Base-by-base conservation (phyloP, 2,888 invertebrate species). In the Tinea trinotella region DNA sequence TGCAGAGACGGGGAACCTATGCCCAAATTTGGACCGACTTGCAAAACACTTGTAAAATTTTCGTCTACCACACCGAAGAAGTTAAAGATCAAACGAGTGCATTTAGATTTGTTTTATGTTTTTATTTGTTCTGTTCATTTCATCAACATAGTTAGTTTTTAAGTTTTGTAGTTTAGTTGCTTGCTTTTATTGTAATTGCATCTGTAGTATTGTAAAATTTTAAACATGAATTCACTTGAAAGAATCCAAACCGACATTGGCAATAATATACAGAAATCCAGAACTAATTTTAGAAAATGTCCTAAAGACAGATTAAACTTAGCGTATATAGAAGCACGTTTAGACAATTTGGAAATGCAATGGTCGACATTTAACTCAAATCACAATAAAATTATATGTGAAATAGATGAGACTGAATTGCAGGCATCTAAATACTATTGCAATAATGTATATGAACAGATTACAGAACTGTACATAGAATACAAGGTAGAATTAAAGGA, bases 1-100 rank as follows among this genome's bases (percentile, higher is more conserved):
- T 48, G 53, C 36, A 4, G 44, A 12, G 15, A 55, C 55, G 55
- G 52, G 55, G 55, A 55, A 55, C 30, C 55, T 52, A 55, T 35
- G 55, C 55, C 55, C 49, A 17, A 53, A 35, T 55, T 46, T 13
- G 22, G 9, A 52, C 5, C 12, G 20, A 13, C 9, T 24, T 24
- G 9, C 5, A 24, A 24, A 5, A 24, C 24, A 7, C 9, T 7
- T 5, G 5, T 7, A 24, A 24, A 24, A 24, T 24, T 24, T 5
- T 24, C 5, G 24, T 24, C 6, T 24, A 24, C 5, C 9, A 7
- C n/a, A n/a, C n/a, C n/a, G n/a, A n/a, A n/a, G n/a, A n/a, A 24
- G 24, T 24, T 24, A 24, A 7, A 7, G 5, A 9, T 24, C 9
- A 7, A 24, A 7, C 9, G 24, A 5, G 9, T 24, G 24, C 9